Evolutionary conservation across 2,113 vertebrate genomes (phyloP).

Genomic region (Nibea coibor): DNA sequence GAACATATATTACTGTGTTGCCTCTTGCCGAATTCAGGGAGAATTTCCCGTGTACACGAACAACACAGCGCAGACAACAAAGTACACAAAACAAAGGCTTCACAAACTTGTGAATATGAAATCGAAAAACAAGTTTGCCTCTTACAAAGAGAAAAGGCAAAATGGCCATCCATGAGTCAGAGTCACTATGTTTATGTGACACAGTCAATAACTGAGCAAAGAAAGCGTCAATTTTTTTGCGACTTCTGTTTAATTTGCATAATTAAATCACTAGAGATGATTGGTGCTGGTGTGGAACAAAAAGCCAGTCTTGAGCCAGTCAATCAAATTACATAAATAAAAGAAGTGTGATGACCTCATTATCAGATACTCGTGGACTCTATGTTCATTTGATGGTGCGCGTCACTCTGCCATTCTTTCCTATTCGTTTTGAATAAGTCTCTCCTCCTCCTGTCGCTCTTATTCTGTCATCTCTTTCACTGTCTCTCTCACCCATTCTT

Average conservation of each 20-base stretch:
- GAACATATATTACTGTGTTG: not conserved
- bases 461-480: slow-evolving; percentile 13
- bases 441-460: not conserved
- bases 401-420: not conserved
- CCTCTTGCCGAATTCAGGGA: not conserved
- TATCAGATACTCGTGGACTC: slow-evolving; percentile 12
- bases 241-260: slow-evolving; percentile 2
- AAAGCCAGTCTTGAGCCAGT: not conserved
- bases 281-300: slow-evolving; percentile 3
- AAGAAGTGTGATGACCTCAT: slow-evolving; percentile 13
- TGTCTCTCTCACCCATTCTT: slow-evolving; percentile 1
- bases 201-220: not conserved
- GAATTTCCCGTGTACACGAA: slow-evolving; percentile 7
- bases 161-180: not conserved
- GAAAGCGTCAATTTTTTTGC: not conserved
- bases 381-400: not conserved
- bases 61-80: not conserved
- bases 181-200: not conserved
- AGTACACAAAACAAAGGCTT: slow-evolving; percentile 5
- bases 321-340: slow-evolving; percentile 23
- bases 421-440: slow-evolving; percentile 17
- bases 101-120: not conserved
- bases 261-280: not conserved
- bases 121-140: not conserved
- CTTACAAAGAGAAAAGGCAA: not conserved